Base-by-base conservation (phyloP, 2,888 invertebrate species). In the Platerodrilus igneus region DNA sequence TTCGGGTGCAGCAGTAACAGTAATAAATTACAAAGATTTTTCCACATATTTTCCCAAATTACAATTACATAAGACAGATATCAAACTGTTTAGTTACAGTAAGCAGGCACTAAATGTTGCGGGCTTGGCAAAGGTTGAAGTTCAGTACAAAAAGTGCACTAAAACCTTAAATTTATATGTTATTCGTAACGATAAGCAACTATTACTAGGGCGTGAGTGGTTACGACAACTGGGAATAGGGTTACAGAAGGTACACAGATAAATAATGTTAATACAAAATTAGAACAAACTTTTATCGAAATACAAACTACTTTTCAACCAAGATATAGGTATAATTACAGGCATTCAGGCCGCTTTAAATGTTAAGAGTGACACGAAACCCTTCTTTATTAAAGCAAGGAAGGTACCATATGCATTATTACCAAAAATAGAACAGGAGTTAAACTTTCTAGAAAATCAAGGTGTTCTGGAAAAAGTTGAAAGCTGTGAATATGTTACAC, bases 331-430 rank as follows among this genome's bases (percentile, higher is more conserved):
- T 9, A 25, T 13, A 29, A 29, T 29, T 13, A 15, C 7, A 29
- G 11, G 14, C 7, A 14, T 29, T 9, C 29, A 14, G 14, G 32
- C 20, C n/a, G 6, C 4, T 4, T 5, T 29, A 13, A 5, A 9
- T 7, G 7, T 29, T 7, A 29, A 29, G 14, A 6, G 6, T 5
- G 14, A 35, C 28, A 52, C 48, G 5, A 18, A 13, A 15, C 56
- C 56, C 1, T 32, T 39, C 18, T 56, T 55, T 48, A 31, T 47
- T 7, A 29, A 14, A 15, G 29, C 29, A 5, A 9, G 29, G 6
- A 29, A 15, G 5, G 29, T 29, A 8, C 29, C 29, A 13, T 29
- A 13, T 15, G 11, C 29, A 9, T 29, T 29, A 15, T 7, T 13
- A 25, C 7, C 6, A 9, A 9, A 6, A 25, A 10, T 9, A 25